phyloP scores from a whole-genome alignment of 2,888 invertebrate genomes.

The Campoplex nolae region DNA sequence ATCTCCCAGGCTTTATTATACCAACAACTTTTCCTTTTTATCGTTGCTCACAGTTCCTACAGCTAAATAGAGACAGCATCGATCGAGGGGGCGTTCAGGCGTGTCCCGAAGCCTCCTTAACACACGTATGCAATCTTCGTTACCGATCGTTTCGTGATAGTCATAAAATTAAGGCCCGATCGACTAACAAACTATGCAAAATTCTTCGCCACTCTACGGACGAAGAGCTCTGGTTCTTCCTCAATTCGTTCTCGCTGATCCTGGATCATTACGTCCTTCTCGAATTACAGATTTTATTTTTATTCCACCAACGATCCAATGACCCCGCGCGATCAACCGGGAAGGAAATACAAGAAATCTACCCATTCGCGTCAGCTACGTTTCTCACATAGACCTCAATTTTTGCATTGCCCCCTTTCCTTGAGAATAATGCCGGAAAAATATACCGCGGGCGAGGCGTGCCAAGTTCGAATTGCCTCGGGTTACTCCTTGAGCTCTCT shows the following conservation, averaged over 20 bases:
- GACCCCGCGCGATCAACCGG: slow-evolving; percentile 42
- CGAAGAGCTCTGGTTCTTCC: background rate
- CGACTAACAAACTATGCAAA: slow-evolving; percentile 17
- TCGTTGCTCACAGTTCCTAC: slow-evolving; percentile 28
- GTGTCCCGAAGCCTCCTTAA: slow-evolving; percentile 49
- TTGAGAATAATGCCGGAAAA: slow-evolving; percentile 34
- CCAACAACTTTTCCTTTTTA: slow-evolving; percentile 41
- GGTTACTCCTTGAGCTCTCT: slow-evolving; percentile 54
- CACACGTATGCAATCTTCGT: slow-evolving; percentile 33
- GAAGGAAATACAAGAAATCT: slow-evolving; percentile 47
- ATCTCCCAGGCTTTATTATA: slow-evolving; percentile 38
- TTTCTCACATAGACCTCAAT: slow-evolving; percentile 52
- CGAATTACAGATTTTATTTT: slow-evolving; percentile 19
- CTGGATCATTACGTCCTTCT: slow-evolving; percentile 24
- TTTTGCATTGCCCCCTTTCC: slow-evolving; percentile 41
- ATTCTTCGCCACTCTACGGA: slow-evolving; percentile 9
- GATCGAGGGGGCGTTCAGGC: slow-evolving; percentile 43
- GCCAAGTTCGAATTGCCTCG: slow-evolving; percentile 66
- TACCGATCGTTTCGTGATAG: slow-evolving; percentile 30
- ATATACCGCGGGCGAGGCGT: slow-evolving; percentile 48
- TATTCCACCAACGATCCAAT: background rate
- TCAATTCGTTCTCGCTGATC: slow-evolving; percentile 4
- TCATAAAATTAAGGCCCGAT: slow-evolving; percentile 3
- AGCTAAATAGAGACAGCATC: slow-evolving; percentile 32
- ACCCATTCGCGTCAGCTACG: slow-evolving; percentile 11